Base-by-base conservation (phyloP, 2,888 invertebrate genomes). In the Drosophila eohydei region DNA sequence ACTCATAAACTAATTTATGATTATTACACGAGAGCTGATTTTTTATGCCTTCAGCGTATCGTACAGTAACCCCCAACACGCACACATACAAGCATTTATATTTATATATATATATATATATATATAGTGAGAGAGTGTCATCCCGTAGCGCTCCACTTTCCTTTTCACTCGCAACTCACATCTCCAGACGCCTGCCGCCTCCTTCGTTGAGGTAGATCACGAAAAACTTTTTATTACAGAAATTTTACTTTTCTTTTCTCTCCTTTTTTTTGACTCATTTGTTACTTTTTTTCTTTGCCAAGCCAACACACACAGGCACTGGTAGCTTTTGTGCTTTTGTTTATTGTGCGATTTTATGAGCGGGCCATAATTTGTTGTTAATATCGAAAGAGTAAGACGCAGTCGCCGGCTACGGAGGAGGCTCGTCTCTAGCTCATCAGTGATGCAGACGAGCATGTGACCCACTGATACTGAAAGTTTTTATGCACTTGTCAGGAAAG, bases 1-100 rank as follows among this genome's bases (percentile, higher is more conserved):
- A 81, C 88, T 90, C 83, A 89, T 91, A 90, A 91, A 91, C 91
- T 91, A 91, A 91, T 91, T 91, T 91, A 91, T 90, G 91, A 91
- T 91, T 91, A 91, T 91, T 89, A 88, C 87, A 75, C 81, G 71
- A 86, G 86, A 80, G 88, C 86, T 82, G 88, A 88, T 85, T 90
- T 85, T 89, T 85, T 89, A 85, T 89, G 80, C 88, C 83, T 74
- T 58, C 71, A 63, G 66, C 72, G 81, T 77, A 77, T 70, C 77
- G 80, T 79, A 58, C 75, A 81, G 66, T 73, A 81, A 80, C 68
- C 71, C 66, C 66, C 59, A 57, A 63, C 58, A 51, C 68, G 66
- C 74, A 69, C 52, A 55, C 56, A 62, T 41, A 21, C 21, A 26
- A 0, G 43, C 11, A 58, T 1, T 14, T 11, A 40, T 3, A 50